Conservation (phyloP, 2,113 vertebrate genomes). For the Phyllopteryx taeniolatus region DNA sequence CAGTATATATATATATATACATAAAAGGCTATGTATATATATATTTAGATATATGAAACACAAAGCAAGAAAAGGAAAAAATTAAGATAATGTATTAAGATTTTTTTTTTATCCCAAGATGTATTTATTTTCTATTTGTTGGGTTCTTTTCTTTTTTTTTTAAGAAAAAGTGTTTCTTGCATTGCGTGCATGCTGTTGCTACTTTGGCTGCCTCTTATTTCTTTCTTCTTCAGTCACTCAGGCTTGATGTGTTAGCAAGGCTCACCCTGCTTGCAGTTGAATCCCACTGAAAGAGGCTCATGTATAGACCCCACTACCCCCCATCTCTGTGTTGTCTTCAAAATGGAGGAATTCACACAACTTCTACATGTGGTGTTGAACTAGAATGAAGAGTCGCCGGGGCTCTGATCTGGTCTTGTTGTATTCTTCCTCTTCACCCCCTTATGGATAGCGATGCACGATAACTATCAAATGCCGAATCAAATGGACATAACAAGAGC, state of each 20-base stretch:
- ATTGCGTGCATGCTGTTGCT: constrained; percentile 71
- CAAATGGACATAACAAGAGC: too few relatives aligned
- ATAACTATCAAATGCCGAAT: too few relatives aligned
- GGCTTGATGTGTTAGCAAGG: constrained; percentile 43
- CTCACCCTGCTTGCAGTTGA: constrained; percentile 44
- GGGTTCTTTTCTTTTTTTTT: constrained; percentile 38
- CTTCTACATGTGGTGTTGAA: constrained; percentile 60
- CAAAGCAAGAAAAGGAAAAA: constrained; percentile 71
- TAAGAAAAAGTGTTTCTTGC: constrained; percentile 48
- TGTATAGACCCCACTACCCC: constrained; percentile 19
- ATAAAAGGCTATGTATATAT: constrained; percentile 10
- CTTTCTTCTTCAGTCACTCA: constrained; percentile 39
- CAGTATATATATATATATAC: constrained; percentile 35
- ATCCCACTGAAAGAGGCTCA: constrained; percentile 57
- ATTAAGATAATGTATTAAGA: constrained; percentile 77
- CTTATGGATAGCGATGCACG: constrained; percentile 29
- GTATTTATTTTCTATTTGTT: constrained; percentile 78
- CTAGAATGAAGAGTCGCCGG: constrained; percentile 69
- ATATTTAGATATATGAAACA: constrained; percentile 73
- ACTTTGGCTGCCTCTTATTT: constrained; percentile 47
- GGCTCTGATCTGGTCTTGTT: constrained; percentile 71
- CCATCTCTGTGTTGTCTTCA: constrained; percentile 34
- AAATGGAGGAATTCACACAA: constrained; percentile 46
- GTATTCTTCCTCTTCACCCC: constrained; percentile 27
- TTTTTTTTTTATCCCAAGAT: constrained; percentile 76